phyloP scores from a whole-genome alignment of 2,113 vertebrate species.

The Etia nguti region DNA sequence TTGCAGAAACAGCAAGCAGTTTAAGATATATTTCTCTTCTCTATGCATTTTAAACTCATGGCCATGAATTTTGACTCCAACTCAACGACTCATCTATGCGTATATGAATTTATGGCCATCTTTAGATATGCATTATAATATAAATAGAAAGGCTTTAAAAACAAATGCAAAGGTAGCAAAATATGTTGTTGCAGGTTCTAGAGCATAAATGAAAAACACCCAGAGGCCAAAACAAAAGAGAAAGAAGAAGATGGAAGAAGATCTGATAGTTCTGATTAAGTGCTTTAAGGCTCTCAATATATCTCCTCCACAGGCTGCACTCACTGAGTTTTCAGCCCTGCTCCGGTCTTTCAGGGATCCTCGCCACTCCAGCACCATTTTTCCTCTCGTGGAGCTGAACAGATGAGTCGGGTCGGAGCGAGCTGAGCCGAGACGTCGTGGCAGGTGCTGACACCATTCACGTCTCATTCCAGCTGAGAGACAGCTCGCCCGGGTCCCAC shows the following conservation, averaged over 20 bases:
- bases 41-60: neutral
- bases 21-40: neutral
- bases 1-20: rapidly evolving
- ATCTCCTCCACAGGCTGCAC: neutral
- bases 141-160: neutral
- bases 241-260: neutral
- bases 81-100: neutral
- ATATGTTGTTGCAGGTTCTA: neutral
- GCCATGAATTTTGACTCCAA: neutral
- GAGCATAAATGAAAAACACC: neutral
- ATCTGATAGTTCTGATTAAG: neutral
- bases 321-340: neutral
- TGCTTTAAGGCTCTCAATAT: neutral
- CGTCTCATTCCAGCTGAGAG: slow-evolving; percentile 5
- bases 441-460: neutral
- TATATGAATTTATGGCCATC: neutral
- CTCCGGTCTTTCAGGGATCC: neutral
- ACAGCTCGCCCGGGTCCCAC: neutral
- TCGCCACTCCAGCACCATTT: neutral
- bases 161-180: neutral
- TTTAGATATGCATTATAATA: rapidly evolving
- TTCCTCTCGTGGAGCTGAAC: neutral
- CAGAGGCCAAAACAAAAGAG: neutral
- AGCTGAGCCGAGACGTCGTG: neutral
- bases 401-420: neutral